Evolutionary conservation across 2,888 invertebrate genomes (phyloP).

Genomic region (Zele albiditarsus): DNA sequence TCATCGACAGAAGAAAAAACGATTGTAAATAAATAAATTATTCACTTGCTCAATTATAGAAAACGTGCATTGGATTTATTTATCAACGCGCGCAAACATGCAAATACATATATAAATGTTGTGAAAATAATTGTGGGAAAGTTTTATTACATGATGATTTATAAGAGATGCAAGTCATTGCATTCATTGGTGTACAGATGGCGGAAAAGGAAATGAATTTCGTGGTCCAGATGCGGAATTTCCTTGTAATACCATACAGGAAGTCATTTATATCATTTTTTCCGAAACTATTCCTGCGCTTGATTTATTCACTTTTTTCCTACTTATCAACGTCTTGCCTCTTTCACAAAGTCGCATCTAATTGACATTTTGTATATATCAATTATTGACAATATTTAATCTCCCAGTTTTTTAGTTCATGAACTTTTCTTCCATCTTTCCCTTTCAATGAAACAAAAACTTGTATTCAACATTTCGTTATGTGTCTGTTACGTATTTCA

Average conservation of each 20-base stretch:
- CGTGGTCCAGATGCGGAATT: constrained; percentile 27
- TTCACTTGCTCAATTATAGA: background rate
- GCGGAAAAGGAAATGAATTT: constrained; percentile 38
- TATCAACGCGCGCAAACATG: background rate
- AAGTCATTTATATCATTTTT: constrained; percentile 27
- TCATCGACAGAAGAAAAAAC: background rate
- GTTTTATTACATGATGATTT: constrained; percentile 10
- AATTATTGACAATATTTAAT: no score
- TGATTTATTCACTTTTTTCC: background rate
- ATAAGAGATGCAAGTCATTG: constrained; percentile 14
- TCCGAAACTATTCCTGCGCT: background rate
- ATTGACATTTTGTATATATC: background rate
- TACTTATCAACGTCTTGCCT: background rate
- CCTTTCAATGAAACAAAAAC: background rate
- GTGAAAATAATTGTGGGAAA: constrained; percentile 11
- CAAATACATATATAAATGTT: background rate
- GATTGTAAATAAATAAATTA: background rate
- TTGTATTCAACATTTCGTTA: background rate
- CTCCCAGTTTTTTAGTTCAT: background rate
- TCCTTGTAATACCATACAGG: constrained; percentile 22
- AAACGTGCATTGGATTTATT: background rate
- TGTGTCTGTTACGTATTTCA: background rate
- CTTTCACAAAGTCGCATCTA: background rate
- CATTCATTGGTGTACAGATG: background rate
- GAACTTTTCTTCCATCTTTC: background rate